These are phyloP conservation scores for Coluber constrictor DNA, from an alignment of 2,797 vertebrate species.

Conservation along the genomic window DNA sequence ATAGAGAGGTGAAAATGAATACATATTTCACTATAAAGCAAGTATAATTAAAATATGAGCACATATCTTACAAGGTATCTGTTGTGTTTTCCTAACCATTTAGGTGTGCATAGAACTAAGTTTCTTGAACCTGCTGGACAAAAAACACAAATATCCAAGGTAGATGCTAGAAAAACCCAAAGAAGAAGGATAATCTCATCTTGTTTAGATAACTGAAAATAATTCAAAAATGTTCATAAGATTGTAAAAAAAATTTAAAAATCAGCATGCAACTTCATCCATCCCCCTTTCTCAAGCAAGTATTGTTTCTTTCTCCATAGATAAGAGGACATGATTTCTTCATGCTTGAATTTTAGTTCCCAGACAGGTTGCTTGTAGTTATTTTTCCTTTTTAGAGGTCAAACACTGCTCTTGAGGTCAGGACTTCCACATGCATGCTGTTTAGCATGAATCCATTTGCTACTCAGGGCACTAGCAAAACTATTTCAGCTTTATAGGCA, in stretches of 20 bases:
- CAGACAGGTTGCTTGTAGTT: conserved; percentile 68
- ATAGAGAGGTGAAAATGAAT: conserved; percentile 64
- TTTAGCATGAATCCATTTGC: conserved; percentile 64
- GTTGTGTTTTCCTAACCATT: conserved; percentile 55
- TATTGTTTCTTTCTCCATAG: conserved; percentile 67
- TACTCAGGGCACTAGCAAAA: conserved; percentile 64
- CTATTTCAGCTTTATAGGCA: conserved; percentile 78
- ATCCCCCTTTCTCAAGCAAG: conserved; percentile 55
- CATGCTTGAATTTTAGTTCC: conserved; percentile 69
- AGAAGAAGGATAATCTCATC: conserved; percentile 61
- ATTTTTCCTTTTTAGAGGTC: conserved; percentile 74
- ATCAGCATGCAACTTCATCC: conserved; percentile 24
- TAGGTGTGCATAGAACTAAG: conserved; percentile 57
- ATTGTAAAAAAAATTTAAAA: conserved; percentile 23
- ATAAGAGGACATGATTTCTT: conserved; percentile 69
- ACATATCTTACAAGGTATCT: conserved; percentile 46
- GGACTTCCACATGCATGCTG: conserved; percentile 69
- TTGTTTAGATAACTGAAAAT: conserved; percentile 62
- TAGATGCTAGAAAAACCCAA: conserved; percentile 57
- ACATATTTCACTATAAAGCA: conserved; percentile 78
- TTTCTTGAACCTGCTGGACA: conserved; percentile 65
- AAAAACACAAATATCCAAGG: conserved; percentile 64
- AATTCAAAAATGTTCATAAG: conserved; percentile 62
- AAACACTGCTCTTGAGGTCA: conserved; percentile 75
- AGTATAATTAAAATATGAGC: conserved; percentile 47